Percentiles rank a stretch among this genome's conserved stretches.
These are phyloP conservation scores for Furcifer pardalis DNA, from an alignment of 2,797 vertebrate species.

Conservation along the genomic window DNA sequence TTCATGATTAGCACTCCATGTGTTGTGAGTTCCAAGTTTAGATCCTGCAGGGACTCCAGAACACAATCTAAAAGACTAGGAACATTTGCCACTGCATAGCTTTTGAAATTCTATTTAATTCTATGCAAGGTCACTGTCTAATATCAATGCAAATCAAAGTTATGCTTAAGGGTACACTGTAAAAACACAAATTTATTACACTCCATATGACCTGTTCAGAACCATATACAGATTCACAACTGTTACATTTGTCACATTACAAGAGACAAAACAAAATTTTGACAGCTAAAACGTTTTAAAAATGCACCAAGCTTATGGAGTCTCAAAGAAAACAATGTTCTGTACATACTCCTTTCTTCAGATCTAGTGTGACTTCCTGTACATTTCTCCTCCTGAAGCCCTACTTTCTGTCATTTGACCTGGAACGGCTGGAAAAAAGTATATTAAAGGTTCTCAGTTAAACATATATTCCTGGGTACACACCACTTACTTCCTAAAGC, in stretches of 20 bases:
- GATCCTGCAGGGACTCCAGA: constrained; percentile 24
- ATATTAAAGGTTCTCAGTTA: background rate
- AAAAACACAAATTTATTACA: constrained; percentile 73
- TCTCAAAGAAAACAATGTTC: constrained; percentile 82
- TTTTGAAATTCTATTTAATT: constrained; percentile 39
- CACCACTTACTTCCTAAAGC: background rate
- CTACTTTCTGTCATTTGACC: constrained; percentile 92
- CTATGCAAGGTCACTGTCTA: constrained; percentile 44
- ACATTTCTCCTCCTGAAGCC: constrained; percentile 76
- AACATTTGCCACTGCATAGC: constrained; percentile 27
- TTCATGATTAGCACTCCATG: background rate
- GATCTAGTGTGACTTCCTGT: constrained; percentile 75
- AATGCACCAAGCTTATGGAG: constrained; percentile 83
- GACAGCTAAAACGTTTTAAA: constrained; percentile 82
- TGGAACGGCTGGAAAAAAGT: constrained; percentile 84
- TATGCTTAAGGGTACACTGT: constrained; percentile 73
- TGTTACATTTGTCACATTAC: constrained; percentile 78
- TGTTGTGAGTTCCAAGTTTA: background rate
- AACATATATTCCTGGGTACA: background rate
- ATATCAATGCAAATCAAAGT: constrained; percentile 46
- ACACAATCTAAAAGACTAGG: constrained; percentile 12
- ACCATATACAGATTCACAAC: constrained; percentile 79
- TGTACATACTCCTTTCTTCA: constrained; percentile 79
- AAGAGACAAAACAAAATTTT: constrained; percentile 76
- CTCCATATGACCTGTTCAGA: constrained; percentile 73